A percentile compares a stretch with the other conserved stretches of the same genome.
Conservation (phyloP, 2,113 vertebrate genomes). For the Pionites leucogaster region DNA sequence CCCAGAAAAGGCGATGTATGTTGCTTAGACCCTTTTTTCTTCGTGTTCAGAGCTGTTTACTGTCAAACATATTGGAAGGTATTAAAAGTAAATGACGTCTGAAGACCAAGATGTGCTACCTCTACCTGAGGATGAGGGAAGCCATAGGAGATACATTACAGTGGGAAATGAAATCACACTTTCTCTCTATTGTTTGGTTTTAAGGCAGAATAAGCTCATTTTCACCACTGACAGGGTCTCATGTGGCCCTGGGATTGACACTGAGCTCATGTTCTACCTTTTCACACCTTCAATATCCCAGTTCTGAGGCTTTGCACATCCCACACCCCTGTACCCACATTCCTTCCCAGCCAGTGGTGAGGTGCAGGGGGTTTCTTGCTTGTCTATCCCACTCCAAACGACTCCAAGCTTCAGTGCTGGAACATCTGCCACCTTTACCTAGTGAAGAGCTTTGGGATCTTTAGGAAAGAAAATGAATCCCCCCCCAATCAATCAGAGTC, state of each 20-base stretch:
- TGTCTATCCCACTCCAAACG: background rate
- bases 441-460: background rate
- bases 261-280: background rate
- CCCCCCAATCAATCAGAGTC: background rate
- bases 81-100: background rate
- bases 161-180: background rate
- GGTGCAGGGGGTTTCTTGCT: background rate
- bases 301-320: fast-evolving
- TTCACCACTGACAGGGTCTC: background rate
- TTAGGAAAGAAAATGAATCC: background rate
- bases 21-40: background rate
- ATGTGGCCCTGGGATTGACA: background rate
- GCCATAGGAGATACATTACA: background rate
- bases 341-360: fast-evolving
- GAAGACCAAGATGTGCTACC: background rate
- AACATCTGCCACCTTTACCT: background rate
- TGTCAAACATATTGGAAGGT: background rate
- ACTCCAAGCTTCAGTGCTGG: background rate
- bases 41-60: background rate
- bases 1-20: background rate
- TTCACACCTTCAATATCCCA: background rate
- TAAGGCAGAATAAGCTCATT: background rate
- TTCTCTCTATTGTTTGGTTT: background rate
- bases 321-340: background rate
- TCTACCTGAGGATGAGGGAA: background rate